Evolutionary conservation across 2,888 invertebrate genomes (phyloP).

Genomic region (Protodeltote pygarga): DNA sequence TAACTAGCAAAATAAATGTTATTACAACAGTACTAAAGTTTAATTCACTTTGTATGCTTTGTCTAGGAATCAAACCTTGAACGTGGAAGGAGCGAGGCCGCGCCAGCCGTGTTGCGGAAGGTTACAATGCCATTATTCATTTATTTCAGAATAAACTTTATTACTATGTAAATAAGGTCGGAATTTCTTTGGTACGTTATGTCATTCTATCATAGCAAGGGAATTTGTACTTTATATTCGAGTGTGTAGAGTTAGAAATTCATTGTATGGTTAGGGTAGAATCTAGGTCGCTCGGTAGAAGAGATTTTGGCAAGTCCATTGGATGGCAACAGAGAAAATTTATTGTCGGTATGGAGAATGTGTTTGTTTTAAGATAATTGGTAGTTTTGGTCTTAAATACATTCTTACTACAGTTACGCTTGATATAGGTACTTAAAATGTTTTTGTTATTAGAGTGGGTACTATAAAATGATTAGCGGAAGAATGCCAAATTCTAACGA

Average conservation of each 20-base stretch:
- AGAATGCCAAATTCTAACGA: too few relatives aligned
- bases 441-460: too few relatives aligned
- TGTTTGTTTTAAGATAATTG: slow-evolving; percentile 20
- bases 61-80: slow-evolving; percentile 73
- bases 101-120: slow-evolving; percentile 63
- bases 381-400: slow-evolving; percentile 13
- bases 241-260: slow-evolving; percentile 18
- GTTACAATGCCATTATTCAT: slow-evolving; percentile 54
- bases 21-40: slow-evolving; percentile 24
- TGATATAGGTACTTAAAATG: slow-evolving; percentile 14
- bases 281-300: slow-evolving; percentile 50
- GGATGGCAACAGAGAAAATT: slow-evolving; percentile 50
- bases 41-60: slow-evolving; percentile 32
- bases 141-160: slow-evolving; percentile 31
- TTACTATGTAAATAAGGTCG: slow-evolving; percentile 32
- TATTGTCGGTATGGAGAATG: slow-evolving; percentile 27
- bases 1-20: slow-evolving; percentile 15
- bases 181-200: slow-evolving; percentile 29
- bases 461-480: too few relatives aligned
- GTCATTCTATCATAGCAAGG: background rate
- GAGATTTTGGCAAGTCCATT: slow-evolving; percentile 53
- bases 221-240: slow-evolving; percentile 26
- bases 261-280: background rate
- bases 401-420: background rate
- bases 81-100: slow-evolving; percentile 78